Percentiles rank a stretch among this genome's conserved stretches.
phyloP scores from a whole-genome alignment of 2,797 vertebrate species.

The Liparis tanakae region DNA sequence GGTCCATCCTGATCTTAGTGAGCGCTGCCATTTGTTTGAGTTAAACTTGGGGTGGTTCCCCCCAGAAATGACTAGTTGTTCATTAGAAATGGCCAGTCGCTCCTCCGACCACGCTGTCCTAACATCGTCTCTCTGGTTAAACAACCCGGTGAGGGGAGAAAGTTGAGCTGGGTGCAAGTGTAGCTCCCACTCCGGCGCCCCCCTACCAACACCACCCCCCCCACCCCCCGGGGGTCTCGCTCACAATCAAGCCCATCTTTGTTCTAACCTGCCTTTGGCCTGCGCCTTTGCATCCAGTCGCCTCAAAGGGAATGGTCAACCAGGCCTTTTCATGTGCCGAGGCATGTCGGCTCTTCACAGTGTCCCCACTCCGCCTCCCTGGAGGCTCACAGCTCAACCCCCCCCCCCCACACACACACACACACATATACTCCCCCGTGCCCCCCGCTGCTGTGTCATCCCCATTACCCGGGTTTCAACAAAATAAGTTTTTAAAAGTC shows the following conservation, averaged over 20 bases:
- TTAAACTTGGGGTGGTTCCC: conserved; percentile 57
- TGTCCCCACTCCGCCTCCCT: conserved; percentile 41
- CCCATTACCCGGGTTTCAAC: conserved; percentile 59
- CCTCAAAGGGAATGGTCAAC: conserved; percentile 85
- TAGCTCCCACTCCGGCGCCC: conserved; percentile 53
- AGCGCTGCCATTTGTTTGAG: conserved; percentile 61
- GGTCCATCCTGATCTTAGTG: conserved; percentile 62
- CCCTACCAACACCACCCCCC: conserved; percentile 15
- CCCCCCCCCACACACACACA: conserved; percentile 33
- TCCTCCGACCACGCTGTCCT: conserved; percentile 49
- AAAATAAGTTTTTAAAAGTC: background rate
- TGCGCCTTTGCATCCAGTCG: conserved; percentile 74
- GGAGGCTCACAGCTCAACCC: conserved; percentile 54
- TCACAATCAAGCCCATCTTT: conserved; percentile 75
- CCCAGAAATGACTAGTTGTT: conserved; percentile 52
- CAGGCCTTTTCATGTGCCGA: conserved; percentile 77
- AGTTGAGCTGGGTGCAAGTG: conserved; percentile 51
- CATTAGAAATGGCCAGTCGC: conserved; percentile 57
- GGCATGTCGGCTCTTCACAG: conserved; percentile 65
- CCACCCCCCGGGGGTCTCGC: conserved; percentile 50
- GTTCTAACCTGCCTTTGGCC: conserved; percentile 79
- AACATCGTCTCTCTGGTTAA: conserved; percentile 65
- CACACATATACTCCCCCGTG: background rate
- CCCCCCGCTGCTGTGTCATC: conserved; percentile 71
- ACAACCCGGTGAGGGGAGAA: conserved; percentile 52